Base-by-base conservation (phyloP, 2,113 vertebrate species). In the Bettongia penicillata region DNA sequence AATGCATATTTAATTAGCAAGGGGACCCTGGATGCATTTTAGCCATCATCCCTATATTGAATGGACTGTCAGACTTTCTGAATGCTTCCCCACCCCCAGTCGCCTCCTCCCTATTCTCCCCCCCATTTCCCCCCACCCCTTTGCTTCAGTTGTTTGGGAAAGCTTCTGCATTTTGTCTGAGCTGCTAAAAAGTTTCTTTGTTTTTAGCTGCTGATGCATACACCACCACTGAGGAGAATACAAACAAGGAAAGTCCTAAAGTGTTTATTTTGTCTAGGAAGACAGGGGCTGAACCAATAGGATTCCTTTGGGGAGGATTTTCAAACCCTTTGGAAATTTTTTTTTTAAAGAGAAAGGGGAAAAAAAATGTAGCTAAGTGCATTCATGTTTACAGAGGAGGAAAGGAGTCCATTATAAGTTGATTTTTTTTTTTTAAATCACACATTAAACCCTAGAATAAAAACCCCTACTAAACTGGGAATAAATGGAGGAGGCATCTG, bases 1-100 rank as follows among this genome's bases (percentile, higher is more conserved):
- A 98, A 99, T 99, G 99, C 99, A 99, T 99, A 99, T 99, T 99
- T 99, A 99, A 99, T 99, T 99, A 99, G 99, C 98, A 98, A 99
- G 98, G 99, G 99, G 99, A 99, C 99, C 98, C 98, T 98, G 98
- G 98, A 98, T 98, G 98, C 98, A 98, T 99, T 98, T 99, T 98
- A 98, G 98, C 98, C 98, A 99, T 99, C 99, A 99, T 99, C 98
- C 98, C 98, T 98, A 98, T 98, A 99, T 99, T 99, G 98, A 99
- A 99, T 99, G 99, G 99, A 99, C 99, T 99, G 99, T 99, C 99
- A 99, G 99, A 99, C 99, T 99, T 98, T 99, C 98, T 99, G 99
- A 99, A 99, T 98, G 98, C 98, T 97, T 93, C 77, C 98, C 98
- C 98, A 97, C 98, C 98, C 98, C 98, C 97, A 92, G 93, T 95